A percentile compares a stretch with the other conserved stretches of the same genome.
Evolutionary conservation across 2,113 vertebrate genomes (phyloP).

Genomic region (Hyaena hyaena): DNA sequence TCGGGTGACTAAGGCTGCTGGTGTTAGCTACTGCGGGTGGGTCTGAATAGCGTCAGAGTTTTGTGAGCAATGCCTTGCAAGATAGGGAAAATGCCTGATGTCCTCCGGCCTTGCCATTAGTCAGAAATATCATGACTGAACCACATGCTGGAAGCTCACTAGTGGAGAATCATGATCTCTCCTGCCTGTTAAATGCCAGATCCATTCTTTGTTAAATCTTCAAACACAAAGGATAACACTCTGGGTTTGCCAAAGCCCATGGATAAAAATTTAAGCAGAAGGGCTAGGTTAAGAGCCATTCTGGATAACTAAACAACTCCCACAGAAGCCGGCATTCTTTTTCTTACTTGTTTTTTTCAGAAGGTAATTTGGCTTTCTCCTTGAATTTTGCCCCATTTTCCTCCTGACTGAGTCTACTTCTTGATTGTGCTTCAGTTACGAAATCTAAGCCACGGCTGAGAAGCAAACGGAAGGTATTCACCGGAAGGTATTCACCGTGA

Average conservation of each 20-base stretch:
- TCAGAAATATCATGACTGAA: neutral
- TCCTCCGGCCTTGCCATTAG: neutral
- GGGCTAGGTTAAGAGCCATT: neutral
- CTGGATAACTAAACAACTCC: neutral
- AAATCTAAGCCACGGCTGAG: conserved; percentile 10
- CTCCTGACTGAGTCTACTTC: neutral
- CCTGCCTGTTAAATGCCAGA: conserved; percentile 13
- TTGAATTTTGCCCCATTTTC: conserved; percentile 24
- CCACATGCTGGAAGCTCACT: neutral
- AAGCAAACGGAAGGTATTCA: conserved; percentile 44
- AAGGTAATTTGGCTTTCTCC: conserved; percentile 36
- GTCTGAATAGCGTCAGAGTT: neutral
- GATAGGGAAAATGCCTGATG: neutral
- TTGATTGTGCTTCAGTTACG: neutral
- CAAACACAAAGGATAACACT: neutral
- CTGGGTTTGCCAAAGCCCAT: neutral
- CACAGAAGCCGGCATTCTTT: neutral
- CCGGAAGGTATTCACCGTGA: conserved; percentile 29
- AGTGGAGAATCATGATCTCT: neutral
- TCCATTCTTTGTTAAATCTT: neutral
- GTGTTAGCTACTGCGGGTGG: neutral
- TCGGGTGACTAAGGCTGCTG: neutral
- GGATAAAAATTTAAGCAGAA: conserved; percentile 5
- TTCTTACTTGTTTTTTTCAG: conserved; percentile 23
- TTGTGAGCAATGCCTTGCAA: neutral